Percentiles rank a stretch among this genome's conserved stretches.
These are phyloP conservation scores for Argyrosomus regius DNA, from an alignment of 2,797 vertebrate genomes.

Conservation along the genomic window DNA sequence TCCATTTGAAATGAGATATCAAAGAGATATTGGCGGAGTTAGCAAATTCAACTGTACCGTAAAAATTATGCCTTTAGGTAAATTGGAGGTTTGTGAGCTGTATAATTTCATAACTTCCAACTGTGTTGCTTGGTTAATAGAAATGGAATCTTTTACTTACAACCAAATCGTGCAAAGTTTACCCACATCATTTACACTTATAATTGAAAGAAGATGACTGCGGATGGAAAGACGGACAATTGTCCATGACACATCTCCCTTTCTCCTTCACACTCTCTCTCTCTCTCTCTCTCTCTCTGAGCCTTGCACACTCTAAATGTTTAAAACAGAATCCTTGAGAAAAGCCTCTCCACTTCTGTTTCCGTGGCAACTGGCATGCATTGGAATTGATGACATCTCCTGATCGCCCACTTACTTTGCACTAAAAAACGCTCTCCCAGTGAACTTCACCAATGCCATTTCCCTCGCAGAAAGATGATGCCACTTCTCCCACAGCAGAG, in stretches of 20 bases:
- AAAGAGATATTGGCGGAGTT: conserved; percentile 32
- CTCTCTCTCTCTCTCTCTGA: conserved; percentile 36
- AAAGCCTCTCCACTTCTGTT: conserved; percentile 83
- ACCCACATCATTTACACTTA: neutral
- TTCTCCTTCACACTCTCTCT: conserved; percentile 22
- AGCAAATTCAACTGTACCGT: conserved; percentile 11
- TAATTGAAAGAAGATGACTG: neutral
- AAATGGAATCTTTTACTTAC: conserved; percentile 20
- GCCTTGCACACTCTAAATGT: conserved; percentile 73
- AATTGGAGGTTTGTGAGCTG: conserved; percentile 55
- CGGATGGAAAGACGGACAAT: conserved; percentile 38
- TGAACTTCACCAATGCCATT: conserved; percentile 67
- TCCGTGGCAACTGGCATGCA: conserved; percentile 84
- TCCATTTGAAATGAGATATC: conserved; percentile 32
- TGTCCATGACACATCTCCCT: conserved; percentile 32
- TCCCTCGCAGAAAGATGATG: conserved; percentile 48
- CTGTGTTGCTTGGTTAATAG: conserved; percentile 23
- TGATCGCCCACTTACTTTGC: conserved; percentile 82
- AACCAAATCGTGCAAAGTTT: conserved; percentile 23
- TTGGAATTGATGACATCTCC: conserved; percentile 83
- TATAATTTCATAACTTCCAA: conserved; percentile 36
- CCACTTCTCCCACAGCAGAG: conserved; percentile 16
- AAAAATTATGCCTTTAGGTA: conserved; percentile 42
- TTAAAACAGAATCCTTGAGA: conserved; percentile 83
- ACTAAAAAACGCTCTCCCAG: conserved; percentile 73